A percentile compares a stretch with the other conserved stretches of the same genome.
Evolutionary conservation across 2,113 vertebrate species (phyloP).

Genomic region (Hyaena hyaena): DNA sequence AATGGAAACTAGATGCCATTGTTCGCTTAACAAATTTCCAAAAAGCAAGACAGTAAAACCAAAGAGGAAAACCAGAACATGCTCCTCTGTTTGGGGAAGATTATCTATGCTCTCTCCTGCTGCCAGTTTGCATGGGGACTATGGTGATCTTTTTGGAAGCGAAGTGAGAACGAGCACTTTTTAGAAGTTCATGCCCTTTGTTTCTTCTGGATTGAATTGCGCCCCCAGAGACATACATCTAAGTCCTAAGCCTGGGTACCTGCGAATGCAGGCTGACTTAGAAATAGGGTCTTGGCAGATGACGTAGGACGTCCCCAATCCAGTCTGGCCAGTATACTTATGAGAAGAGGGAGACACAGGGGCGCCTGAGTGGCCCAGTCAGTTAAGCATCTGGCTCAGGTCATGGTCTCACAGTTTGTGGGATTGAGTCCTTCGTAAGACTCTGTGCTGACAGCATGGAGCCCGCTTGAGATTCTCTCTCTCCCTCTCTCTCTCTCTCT

Average conservation of each 20-base stretch:
- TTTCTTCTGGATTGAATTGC: background rate
- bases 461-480: no score
- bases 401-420: no score
- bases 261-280: background rate
- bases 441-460: no score
- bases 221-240: background rate
- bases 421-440: no score
- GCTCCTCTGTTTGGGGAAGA: fast-evolving
- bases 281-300: background rate
- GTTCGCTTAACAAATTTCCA: background rate
- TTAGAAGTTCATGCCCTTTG: background rate
- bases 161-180: no score
- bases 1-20: background rate
- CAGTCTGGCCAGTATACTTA: fast-evolving
- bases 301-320: no score
- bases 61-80: background rate
- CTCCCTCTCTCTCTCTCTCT: no score
- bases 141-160: background rate
- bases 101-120: fast-evolving
- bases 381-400: no score
- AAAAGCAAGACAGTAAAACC: background rate
- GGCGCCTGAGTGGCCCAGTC: no score
- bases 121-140: fast-evolving
- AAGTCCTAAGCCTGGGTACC: background rate
- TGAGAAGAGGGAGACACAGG: no score